These are phyloP conservation scores for Spilosoma lubricipeda DNA, from an alignment of 2,888 invertebrate species.

Conservation along the genomic window DNA sequence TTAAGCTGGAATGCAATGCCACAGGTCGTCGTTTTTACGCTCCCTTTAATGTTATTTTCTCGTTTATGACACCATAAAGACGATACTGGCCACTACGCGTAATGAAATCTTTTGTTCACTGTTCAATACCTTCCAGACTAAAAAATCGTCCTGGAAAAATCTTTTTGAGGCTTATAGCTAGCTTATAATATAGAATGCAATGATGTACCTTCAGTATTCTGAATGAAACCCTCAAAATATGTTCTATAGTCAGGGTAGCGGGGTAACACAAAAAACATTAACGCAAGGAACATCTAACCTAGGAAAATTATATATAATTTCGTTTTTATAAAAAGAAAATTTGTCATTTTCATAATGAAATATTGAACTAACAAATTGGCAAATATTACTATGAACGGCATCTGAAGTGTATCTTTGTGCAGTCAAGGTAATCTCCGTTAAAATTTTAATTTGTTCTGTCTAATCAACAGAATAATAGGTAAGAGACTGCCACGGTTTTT, in stretches of 20 bases:
- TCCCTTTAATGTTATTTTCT: constrained; percentile 83
- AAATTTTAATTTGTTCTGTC: background rate
- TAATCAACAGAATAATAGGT: too few relatives aligned
- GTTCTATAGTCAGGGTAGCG: too few relatives aligned
- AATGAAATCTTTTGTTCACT: constrained; percentile 85
- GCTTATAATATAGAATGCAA: too few relatives aligned
- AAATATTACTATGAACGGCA: too few relatives aligned
- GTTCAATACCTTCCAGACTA: constrained; percentile 78
- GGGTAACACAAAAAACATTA: too few relatives aligned
- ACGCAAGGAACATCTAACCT: too few relatives aligned
- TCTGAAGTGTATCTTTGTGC: background rate
- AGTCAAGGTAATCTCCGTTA: background rate
- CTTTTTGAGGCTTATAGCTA: background rate
- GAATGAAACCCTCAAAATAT: background rate
- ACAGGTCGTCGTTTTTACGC: constrained; percentile 84
- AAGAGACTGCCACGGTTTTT: background rate
- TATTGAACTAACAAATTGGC: background rate
- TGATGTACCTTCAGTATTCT: background rate
- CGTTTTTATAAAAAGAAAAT: too few relatives aligned
- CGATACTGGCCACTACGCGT: constrained; percentile 85
- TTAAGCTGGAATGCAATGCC: constrained; percentile 79
- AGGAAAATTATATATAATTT: too few relatives aligned
- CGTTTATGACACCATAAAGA: constrained; percentile 85
- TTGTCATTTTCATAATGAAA: background rate
- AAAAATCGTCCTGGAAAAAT: constrained; percentile 41